Conservation (phyloP, 2,797 vertebrate genomes). For the Bovichtus diacanthus region DNA sequence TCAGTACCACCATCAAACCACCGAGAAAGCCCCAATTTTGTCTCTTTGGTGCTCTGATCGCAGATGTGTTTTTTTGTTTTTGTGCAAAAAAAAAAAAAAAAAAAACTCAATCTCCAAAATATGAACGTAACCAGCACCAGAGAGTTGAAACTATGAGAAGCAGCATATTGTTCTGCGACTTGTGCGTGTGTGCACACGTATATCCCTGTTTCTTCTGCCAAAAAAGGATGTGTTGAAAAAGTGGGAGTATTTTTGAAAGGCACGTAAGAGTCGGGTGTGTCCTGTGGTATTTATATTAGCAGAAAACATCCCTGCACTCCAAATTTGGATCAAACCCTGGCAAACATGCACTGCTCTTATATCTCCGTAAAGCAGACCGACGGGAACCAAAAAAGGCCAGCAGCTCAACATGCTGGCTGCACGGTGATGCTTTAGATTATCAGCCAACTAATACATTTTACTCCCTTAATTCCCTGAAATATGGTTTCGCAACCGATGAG, state of each 20-base stretch:
- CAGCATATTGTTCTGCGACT: conserved; percentile 24
- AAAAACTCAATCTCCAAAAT: conserved; percentile 33
- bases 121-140: conserved; percentile 4
- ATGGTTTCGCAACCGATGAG: conserved; percentile 36
- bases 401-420: conserved; percentile 37
- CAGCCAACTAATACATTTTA: conserved; percentile 42
- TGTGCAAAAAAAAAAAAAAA: conserved; percentile 20
- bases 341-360: conserved; percentile 31
- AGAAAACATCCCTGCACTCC: conserved; percentile 55
- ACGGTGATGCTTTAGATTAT: conserved; percentile 32
- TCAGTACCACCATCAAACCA: conserved; percentile 32
- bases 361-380: conserved; percentile 39
- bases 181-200: background rate
- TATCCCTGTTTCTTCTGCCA: conserved; percentile 39
- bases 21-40: conserved; percentile 23
- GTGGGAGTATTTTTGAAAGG: conserved; percentile 47
- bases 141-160: conserved; percentile 24
- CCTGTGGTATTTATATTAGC: conserved; percentile 52
- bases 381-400: conserved; percentile 55
- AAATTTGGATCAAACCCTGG: conserved; percentile 48
- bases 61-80: conserved; percentile 18
- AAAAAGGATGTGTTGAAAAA: conserved; percentile 62
- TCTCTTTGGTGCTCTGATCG: conserved; percentile 32
- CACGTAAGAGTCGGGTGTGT: conserved; percentile 53
- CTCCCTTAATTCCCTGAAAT: conserved; percentile 43